phyloP scores from a whole-genome alignment of 2,113 vertebrate species.

The Naja naja region DNA sequence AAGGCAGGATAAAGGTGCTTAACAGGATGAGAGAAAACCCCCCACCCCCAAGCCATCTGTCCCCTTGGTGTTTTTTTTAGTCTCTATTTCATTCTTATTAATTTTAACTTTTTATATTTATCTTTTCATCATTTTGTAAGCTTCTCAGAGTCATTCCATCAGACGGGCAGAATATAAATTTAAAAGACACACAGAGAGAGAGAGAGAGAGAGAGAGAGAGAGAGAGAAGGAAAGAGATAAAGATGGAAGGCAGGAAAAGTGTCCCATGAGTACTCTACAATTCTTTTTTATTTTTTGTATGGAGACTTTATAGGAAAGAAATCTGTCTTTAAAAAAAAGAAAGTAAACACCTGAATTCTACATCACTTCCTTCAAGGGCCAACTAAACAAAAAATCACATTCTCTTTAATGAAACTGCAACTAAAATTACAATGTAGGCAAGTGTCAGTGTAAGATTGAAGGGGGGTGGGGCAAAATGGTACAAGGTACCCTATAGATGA shows the following conservation, averaged over 20 bases:
- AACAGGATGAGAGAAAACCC: neutral
- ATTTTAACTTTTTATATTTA: too few relatives aligned
- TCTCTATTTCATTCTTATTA: too few relatives aligned
- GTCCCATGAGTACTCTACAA: neutral
- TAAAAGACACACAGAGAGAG: fast-evolving
- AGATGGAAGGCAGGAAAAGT: neutral
- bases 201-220: too few relatives aligned
- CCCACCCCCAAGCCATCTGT: neutral
- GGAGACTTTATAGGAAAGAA: neutral
- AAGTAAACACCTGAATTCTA: neutral
- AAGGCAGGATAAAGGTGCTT: neutral
- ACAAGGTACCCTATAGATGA: neutral
- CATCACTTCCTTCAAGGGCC: neutral
- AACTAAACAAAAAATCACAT: neutral
- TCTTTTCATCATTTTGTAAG: too few relatives aligned
- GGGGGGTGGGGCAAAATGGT: neutral
- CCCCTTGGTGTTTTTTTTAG: neutral
- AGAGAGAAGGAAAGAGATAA: too few relatives aligned
- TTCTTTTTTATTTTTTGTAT: neutral
- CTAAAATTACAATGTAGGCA: neutral
- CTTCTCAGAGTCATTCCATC: too few relatives aligned
- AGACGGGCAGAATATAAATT: too few relatives aligned
- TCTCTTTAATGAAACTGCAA: neutral
- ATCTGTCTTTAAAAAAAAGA: neutral
- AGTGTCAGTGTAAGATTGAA: neutral